Base-by-base conservation (phyloP, 2,113 vertebrate species). In the Mirounga angustirostris region DNA sequence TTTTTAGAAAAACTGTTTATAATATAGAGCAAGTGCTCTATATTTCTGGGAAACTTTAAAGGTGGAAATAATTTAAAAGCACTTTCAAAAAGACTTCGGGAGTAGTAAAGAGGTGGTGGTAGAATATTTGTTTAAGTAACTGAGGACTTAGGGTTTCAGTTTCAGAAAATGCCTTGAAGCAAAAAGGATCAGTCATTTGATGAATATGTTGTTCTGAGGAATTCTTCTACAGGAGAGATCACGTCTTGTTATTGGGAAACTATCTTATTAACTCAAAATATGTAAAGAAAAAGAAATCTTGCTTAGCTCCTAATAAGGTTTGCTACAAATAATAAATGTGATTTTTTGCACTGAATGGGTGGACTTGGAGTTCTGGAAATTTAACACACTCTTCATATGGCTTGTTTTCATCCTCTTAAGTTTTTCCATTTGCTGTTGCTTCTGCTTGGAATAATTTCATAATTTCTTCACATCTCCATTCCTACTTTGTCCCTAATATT, bases 131-230 rank as follows among this genome's bases (percentile, higher is more conserved):
- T 95, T 91, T 93, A 95, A 91, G 33, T 80, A 95, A 94, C 67
- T 74, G 5, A 86, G 36, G 36, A 94, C 52, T 95, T 89, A 91
- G 94, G 78, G 21, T 93, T 97, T 88, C 19, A 91, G 28, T 95
- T 97, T 97, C 69, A 95, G 76, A 89, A 96, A 97, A 96, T 94
- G 15, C 43, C 9, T 97, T 82, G 50, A 94, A 94, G 43, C 92
- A 46, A 89, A 96, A 93, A 91, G 46, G 21, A 81, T 85, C 56
- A 56, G 54, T 46, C 56, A 83, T 85, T 85, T 86, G 84, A 91
- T 94, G 33, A 58, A 46, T 74, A 78, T 71, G 22, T 65, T 91
- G 58, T 89, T 89, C 26, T 58, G 61, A 92, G 19, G n/a, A 92
- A 81, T 89, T 95, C 33, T 81, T 52, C 40, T 84, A 26, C 15